Base-by-base conservation (phyloP, 2,113 vertebrate species). In the Anser brachyrhynchus region DNA sequence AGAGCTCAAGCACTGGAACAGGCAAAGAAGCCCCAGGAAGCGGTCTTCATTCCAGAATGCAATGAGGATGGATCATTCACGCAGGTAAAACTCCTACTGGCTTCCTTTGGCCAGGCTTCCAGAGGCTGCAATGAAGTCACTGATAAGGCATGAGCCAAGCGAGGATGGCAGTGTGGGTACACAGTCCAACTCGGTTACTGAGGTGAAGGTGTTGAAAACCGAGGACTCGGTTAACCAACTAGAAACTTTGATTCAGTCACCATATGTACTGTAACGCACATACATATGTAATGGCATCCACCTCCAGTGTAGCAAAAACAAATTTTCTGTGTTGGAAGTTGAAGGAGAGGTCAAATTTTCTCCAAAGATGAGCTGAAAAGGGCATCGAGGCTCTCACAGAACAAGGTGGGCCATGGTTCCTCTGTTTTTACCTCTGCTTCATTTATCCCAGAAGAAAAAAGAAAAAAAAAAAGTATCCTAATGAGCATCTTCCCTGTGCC, bases 1-100 rank as follows among this genome's bases (percentile, higher is more conserved):
- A 98, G 99, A 95, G 97, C 97, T 93, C 99, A 99, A 97, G 99
- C 99, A 8, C 87, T 99, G 95, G 99, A 99, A 90, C 99, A 98
- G 75, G 99, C 98, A 83, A 98, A 99, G 96, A 98, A 98, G 89
- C 99, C 99, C 14, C 99, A 99, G 97, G 99, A 99, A 97, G 98
- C 99, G 58, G 99, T 99, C 89, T 99, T 99, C 91, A 98, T 99
- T 97, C 99, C 99, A 7, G 99, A 99, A 94, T 99, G 99, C 97
- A 98, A 98, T 7, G 99, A 99, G 80, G 99, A 99, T 26, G 99
- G 99, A 79, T 99, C 99, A 13, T 99, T 99, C 71, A 98, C 99
- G 9, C 99, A 99, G 99, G 99, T 99, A 90, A 95, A 98, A 77
- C 4, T 74, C 89, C 44, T 51, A 0, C 33, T 55, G 43, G 8